Evolutionary conservation across 2,797 vertebrate genomes (phyloP).

Genomic region (Sebastes minor): DNA sequence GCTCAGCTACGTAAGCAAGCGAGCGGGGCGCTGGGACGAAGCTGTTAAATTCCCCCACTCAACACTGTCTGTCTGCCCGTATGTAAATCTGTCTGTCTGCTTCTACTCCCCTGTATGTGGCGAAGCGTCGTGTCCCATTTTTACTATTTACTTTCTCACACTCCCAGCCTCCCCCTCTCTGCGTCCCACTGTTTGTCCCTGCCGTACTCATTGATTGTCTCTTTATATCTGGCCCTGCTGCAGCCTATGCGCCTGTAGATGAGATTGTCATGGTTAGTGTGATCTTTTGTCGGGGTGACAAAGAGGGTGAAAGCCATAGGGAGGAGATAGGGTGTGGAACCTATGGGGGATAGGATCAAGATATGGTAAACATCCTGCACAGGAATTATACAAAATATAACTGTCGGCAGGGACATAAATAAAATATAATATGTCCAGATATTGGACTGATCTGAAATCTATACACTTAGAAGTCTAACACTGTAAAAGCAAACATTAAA

Average conservation of each 20-base stretch:
- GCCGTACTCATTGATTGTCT: conserved; percentile 61
- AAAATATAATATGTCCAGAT: background rate
- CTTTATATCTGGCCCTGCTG: conserved; percentile 55
- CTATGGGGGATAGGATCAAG: conserved; percentile 34
- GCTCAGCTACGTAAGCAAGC: conserved; percentile 37
- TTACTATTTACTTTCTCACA: conserved; percentile 78
- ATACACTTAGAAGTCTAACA: background rate
- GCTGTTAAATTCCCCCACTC: conserved; percentile 34
- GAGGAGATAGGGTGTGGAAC: conserved; percentile 39
- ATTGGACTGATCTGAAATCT: conserved; percentile 2
- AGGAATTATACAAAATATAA: conserved; percentile 9
- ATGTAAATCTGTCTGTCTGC: conserved; percentile 46
- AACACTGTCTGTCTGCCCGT: conserved; percentile 22
- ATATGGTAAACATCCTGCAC: conserved; percentile 57
- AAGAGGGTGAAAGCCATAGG: conserved; percentile 59
- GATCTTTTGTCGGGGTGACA: conserved; percentile 67
- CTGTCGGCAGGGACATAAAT: background rate
- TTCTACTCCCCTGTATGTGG: conserved; percentile 17
- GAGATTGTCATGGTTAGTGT: conserved; percentile 77
- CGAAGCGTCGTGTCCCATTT: conserved; percentile 51
- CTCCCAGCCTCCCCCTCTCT: conserved; percentile 41
- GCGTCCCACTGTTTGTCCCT: conserved; percentile 60
- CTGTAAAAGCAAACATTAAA: conserved; percentile 17
- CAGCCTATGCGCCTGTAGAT: conserved; percentile 60
- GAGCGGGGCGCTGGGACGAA: conserved; percentile 17